These are phyloP conservation scores for Vulpes ferrilata DNA, from an alignment of 2,113 vertebrate species.

Conservation along the genomic window DNA sequence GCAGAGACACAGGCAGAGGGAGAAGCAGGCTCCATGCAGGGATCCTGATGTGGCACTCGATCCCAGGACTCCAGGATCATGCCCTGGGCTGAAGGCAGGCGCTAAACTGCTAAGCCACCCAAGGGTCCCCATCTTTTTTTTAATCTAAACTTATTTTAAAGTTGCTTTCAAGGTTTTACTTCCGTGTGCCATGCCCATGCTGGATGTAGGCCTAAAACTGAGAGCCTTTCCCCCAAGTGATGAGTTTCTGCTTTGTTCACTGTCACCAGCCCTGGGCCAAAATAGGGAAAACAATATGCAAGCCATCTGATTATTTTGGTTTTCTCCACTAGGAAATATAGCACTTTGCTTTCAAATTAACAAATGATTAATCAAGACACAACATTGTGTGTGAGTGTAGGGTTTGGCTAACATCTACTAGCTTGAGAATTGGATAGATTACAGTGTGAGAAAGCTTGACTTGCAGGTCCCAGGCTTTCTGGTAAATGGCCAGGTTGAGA, in stretches of 20 bases:
- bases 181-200: background rate
- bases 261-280: background rate
- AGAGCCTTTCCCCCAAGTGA: background rate
- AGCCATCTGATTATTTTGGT: background rate
- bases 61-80: too few relatives aligned
- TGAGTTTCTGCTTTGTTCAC: rapidly evolving
- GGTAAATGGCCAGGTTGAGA: background rate
- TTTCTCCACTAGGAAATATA: background rate
- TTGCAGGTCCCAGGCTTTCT: background rate
- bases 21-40: too few relatives aligned
- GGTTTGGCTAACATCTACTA: conserved; percentile 24
- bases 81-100: too few relatives aligned
- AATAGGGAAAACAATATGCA: background rate
- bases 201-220: background rate
- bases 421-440: background rate
- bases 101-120: too few relatives aligned
- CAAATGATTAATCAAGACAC: conserved; percentile 37
- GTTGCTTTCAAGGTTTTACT: background rate
- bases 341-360: conserved; percentile 42
- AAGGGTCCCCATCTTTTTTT: background rate
- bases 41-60: too few relatives aligned
- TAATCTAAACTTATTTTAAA: background rate
- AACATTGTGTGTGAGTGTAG: conserved; percentile 18
- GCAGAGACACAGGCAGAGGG: too few relatives aligned
- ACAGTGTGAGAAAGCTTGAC: background rate